phyloP scores from a whole-genome alignment of 2,113 vertebrate genomes.

The Sinosuthora webbiana region DNA sequence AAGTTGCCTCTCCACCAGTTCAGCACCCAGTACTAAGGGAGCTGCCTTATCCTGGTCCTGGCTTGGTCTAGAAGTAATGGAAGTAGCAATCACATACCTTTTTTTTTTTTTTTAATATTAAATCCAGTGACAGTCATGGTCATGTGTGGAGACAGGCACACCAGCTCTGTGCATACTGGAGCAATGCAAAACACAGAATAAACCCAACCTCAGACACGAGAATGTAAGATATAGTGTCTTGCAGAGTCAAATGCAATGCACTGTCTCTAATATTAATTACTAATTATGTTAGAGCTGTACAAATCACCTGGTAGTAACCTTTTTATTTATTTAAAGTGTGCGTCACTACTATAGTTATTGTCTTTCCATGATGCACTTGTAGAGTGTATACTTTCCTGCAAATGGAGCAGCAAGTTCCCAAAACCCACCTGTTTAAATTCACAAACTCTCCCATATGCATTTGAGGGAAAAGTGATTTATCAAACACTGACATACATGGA shows the following conservation, averaged over 20 bases:
- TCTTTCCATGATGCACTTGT: slow-evolving; percentile 31
- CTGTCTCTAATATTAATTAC: background rate
- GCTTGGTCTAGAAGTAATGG: background rate
- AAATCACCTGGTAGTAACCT: background rate
- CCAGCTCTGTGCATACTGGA: background rate
- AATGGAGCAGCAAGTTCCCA: background rate
- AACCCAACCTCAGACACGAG: background rate
- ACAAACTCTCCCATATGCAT: background rate
- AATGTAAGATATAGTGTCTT: background rate
- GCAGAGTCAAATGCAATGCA: background rate
- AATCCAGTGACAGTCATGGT: background rate
- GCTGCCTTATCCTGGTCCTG: background rate
- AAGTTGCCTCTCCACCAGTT: background rate
- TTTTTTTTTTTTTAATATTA: background rate
- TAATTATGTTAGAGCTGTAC: background rate
- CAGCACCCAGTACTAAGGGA: background rate
- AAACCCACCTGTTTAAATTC: background rate
- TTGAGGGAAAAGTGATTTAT: background rate
- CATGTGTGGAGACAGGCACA: background rate
- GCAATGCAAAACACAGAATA: background rate
- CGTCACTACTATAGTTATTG: slow-evolving; percentile 22
- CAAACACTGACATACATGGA: background rate
- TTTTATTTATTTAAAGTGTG: slow-evolving; percentile 26
- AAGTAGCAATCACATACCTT: background rate
- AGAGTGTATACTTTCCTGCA: background rate